phyloP scores from a whole-genome alignment of 2,113 vertebrate genomes.

The Cryptoleucopteryx plumbea region DNA sequence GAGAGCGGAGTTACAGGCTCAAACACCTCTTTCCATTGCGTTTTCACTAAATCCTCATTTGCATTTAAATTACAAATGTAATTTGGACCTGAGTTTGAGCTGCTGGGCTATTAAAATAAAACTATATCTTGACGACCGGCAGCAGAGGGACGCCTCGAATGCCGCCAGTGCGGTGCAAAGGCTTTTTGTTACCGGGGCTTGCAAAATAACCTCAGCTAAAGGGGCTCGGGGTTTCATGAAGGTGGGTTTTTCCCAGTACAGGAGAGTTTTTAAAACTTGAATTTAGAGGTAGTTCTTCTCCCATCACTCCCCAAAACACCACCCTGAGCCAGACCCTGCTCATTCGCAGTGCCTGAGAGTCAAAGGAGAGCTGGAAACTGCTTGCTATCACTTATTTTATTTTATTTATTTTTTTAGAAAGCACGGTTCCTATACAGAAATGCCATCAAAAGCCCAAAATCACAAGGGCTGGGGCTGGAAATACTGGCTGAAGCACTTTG shows the following conservation, averaged over 20 bases:
- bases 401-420: background rate
- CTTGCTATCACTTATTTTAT: background rate
- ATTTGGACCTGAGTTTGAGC: background rate
- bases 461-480: background rate
- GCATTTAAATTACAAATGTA: slow-evolving; percentile 23
- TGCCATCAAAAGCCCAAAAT: background rate
- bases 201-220: background rate
- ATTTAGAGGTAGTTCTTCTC: background rate
- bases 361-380: background rate
- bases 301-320: background rate
- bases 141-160: background rate
- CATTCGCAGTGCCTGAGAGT: background rate
- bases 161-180: accelerated
- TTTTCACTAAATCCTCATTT: background rate
- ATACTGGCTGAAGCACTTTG: background rate
- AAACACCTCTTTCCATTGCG: accelerated
- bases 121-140: background rate
- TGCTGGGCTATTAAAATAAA: background rate
- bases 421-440: background rate
- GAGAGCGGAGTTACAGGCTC: background rate
- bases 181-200: background rate
- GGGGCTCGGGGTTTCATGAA: background rate
- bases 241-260: background rate
- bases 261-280: background rate
- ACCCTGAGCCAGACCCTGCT: background rate